Conservation (phyloP, 2,113 vertebrate species). For the Monopterus albus region DNA sequence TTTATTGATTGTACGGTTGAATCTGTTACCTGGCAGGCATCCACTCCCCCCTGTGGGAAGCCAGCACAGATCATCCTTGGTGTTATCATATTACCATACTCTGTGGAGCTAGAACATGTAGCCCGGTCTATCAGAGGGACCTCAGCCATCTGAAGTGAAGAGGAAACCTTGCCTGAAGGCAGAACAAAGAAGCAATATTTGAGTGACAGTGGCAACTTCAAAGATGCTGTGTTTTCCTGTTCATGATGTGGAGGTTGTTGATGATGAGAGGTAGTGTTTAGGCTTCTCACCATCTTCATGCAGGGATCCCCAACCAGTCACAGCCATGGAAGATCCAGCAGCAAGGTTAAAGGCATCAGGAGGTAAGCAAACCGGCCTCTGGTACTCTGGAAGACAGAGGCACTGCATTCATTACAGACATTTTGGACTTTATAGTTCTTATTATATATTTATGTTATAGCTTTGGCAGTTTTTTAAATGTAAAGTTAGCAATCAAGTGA, state of each 20-base stretch:
- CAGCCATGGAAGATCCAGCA: constrained; percentile 63
- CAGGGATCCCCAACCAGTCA: constrained; percentile 91
- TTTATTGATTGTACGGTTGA: not conserved
- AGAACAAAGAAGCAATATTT: not conserved
- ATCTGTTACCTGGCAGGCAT: constrained; percentile 91
- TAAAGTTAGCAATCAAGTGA: too few relatives aligned
- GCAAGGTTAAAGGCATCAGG: constrained; percentile 80
- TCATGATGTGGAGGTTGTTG: not conserved
- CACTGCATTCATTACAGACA: not conserved
- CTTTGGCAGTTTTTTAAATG: not conserved
- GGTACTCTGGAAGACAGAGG: constrained; percentile 65
- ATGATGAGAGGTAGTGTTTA: not conserved
- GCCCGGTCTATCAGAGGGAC: constrained; percentile 79
- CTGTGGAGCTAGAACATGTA: constrained; percentile 76
- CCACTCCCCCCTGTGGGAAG: constrained; percentile 80
- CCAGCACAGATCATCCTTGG: constrained; percentile 91
- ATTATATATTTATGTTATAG: not conserved
- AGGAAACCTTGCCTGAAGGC: constrained; percentile 81
- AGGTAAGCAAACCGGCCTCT: constrained; percentile 88
- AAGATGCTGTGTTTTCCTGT: not conserved
- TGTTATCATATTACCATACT: constrained; percentile 83
- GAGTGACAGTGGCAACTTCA: not conserved
- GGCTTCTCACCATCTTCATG: constrained; percentile 71
- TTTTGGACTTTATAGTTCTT: not conserved
- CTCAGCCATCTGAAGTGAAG: constrained; percentile 84